These are phyloP conservation scores for Steinernema scapterisci DNA, from an alignment of 2,888 invertebrate genomes.

Conservation along the genomic window DNA sequence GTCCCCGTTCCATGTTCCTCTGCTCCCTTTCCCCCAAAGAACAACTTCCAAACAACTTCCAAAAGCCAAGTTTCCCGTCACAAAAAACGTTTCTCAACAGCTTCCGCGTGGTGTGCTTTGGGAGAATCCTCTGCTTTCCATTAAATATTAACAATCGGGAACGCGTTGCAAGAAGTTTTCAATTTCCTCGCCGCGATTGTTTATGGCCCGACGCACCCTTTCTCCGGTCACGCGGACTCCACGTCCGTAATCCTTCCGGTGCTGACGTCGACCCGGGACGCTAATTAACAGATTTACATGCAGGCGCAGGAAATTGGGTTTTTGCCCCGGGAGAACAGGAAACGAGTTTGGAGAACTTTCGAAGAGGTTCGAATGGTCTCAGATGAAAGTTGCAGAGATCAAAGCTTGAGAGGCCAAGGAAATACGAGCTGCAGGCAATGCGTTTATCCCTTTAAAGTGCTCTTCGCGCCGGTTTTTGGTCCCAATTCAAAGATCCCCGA, in stretches of 20 bases:
- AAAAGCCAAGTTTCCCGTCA: background rate
- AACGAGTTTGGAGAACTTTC: background rate
- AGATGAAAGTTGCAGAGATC: background rate
- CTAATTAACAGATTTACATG: constrained; percentile 29
- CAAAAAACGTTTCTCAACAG: background rate
- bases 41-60: background rate
- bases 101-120: background rate
- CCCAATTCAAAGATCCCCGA: too few relatives aligned
- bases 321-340: background rate
- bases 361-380: background rate
- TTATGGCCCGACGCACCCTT: constrained; percentile 11
- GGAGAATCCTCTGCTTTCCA: background rate
- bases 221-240: background rate
- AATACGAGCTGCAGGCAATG: background rate
- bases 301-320: constrained; percentile 18
- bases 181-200: constrained; percentile 12
- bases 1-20: background rate
- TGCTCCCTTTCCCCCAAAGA: background rate
- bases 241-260: background rate
- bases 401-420: background rate
- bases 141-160: constrained; percentile 23
- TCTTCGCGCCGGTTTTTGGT: background rate
- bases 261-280: constrained; percentile 7
- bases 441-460: background rate
- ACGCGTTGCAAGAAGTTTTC: background rate